Evolutionary conservation across 1,140 invertebrate species (phyloP), one percentile per base, ranked within the genome.

Genomic region (Dinothrombium tinctorium): DNA sequence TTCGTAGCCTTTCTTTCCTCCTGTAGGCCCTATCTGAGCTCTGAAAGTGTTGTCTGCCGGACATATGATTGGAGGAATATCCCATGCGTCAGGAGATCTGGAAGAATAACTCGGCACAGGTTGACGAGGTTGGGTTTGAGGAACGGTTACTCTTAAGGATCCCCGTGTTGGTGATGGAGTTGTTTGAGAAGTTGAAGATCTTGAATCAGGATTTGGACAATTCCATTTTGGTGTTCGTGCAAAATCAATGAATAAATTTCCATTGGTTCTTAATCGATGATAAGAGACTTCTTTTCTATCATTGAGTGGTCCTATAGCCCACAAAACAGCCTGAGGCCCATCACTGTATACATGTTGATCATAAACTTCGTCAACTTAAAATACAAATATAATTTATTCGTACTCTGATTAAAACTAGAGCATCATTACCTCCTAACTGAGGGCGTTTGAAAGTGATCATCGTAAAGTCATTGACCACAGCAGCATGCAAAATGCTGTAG

Each of bases 401-500:
- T 65, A 0, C 77, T 80, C 0, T 77, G 74, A 74, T 46, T 1
- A 86, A 60, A 17, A 73, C 60, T 32, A 20, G 14, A 25, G 69
- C 66, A 54, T 86, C 82, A 48, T 50, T 39, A n/a, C 68, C 65
- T 3, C 78, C 71, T 42, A 65, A 64, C 46, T 89, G 58, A 0
- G 78, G 72, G 29, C 82, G 64, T 58, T 87, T 82, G 59, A 79
- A 86, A 5, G 82, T 89, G 21, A 90, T 73, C 50, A 89, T 87
- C 17, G 79, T 83, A 59, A 84, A 87, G 8, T 79, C 81, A 58
- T 87, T 86, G 4, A 87, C 79, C 56, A 79, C 67, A 1, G 81
- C 80, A 0, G 80, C 77, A 53, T 86, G 87, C 42, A 90, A 56
- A 19, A 84, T 55, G 1, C 73, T 67, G 1, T 86, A 69, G 14